Base-by-base conservation (phyloP, 2,888 invertebrate genomes). In the Lordiphosa andalusiaca region DNA sequence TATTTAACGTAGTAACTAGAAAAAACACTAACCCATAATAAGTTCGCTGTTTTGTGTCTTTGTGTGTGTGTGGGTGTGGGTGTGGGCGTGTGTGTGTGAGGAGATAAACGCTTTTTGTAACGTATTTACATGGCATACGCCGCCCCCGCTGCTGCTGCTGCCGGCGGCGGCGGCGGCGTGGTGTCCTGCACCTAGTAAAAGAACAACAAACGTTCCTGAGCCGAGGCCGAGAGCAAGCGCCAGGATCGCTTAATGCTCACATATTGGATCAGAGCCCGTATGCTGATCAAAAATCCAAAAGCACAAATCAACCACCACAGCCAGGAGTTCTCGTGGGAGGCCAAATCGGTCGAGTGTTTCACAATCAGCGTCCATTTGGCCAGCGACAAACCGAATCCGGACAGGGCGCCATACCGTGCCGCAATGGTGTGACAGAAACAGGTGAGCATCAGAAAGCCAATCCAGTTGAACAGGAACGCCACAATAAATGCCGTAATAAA, bases 351-450 rank as follows among this genome's bases (percentile, higher is more conserved):
- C 74, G 96, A 95, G 87, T 96, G 95, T 88, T 97, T 97, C 9
- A 97, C 96, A 85, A 97, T 97, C 77, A 97, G 92, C 33, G 97
- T 97, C 97, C 97, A 98, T 90, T 98, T 98, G 70, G 97, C 96
- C 67, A 98, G 91, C 5, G 97, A 97, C 12, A 98, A 91, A 1
- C 97, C 97, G 87, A 98, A 97, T 53, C 97, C 97, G 41, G 97
- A 95, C 47, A 98, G 90, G 1, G 97, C 97, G 23, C 98, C 97
- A 89, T 97, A 97, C 77, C 97, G 93, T 30, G 96, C 96, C 37
- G 97, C 97, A 83, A 97, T 96, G 49, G 97, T 97, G 89, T 97
- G 96, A 86, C 96, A 96, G 91, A 97, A 96, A 87, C 97, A 98
- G 93, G 97, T 95, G 74, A 97, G 91, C 87, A 97, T 91, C 74